Evolutionary conservation across 2,888 invertebrate genomes (phyloP).

Genomic region (Catocala nupta): DNA sequence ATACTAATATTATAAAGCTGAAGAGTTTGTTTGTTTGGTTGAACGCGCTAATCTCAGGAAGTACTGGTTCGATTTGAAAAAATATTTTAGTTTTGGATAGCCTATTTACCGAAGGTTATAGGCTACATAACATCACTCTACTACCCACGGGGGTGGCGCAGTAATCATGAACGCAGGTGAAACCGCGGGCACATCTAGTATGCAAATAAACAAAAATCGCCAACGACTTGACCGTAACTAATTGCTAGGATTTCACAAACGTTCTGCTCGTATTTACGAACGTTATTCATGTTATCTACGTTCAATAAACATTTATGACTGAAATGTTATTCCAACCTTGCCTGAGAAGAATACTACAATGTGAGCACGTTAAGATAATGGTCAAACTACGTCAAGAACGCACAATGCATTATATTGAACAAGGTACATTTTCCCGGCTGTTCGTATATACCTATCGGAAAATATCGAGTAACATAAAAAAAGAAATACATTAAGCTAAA

Average conservation of each 20-base stretch:
- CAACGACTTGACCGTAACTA: slow-evolving; percentile 45
- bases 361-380: slow-evolving; percentile 12
- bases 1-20: no score
- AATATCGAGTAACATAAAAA: background rate
- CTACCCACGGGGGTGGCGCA: no score
- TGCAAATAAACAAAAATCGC: slow-evolving; percentile 35
- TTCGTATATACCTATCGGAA: background rate
- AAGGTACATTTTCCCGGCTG: slow-evolving; percentile 9
- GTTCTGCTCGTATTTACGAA: slow-evolving; percentile 35
- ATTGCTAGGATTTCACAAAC: slow-evolving; percentile 45
- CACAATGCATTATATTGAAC: slow-evolving; percentile 10
- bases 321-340: slow-evolving; percentile 47
- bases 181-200: background rate
- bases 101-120: no score
- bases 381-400: slow-evolving; percentile 13
- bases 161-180: no score
- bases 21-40: no score
- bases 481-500: background rate
- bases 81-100: no score
- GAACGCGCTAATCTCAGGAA: no score
- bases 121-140: no score
- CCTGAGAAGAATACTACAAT: slow-evolving; percentile 41
- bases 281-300: slow-evolving; percentile 34
- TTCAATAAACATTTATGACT: slow-evolving; percentile 20
- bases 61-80: no score